These are phyloP conservation scores for Cheilosia grossa DNA, from an alignment of 2,888 invertebrate species.

Conservation along the genomic window DNA sequence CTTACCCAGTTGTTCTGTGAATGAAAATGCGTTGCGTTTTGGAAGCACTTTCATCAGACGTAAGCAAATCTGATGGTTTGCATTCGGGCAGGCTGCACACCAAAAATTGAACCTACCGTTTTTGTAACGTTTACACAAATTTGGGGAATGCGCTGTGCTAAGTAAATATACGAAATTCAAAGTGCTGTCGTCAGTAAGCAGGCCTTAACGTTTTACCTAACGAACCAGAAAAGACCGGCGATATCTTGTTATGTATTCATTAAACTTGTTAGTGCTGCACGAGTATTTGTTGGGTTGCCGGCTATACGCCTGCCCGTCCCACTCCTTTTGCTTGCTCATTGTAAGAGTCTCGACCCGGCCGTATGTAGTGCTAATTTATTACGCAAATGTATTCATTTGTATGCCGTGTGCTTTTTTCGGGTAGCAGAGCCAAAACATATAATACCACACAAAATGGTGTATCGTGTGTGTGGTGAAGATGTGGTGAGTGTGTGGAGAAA, in stretches of 20 bases:
- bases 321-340: not conserved
- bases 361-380: constrained; percentile 77
- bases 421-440: constrained; percentile 20
- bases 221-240: constrained; percentile 26
- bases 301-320: constrained; percentile 11
- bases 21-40: constrained; percentile 57
- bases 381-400: constrained; percentile 77
- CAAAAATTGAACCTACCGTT: not conserved
- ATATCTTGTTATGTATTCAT: constrained; percentile 75
- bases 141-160: constrained; percentile 43
- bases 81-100: not conserved
- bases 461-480: not conserved
- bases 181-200: constrained; percentile 31
- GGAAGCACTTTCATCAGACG: constrained; percentile 28
- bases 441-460: constrained; percentile 21
- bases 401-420: constrained; percentile 75
- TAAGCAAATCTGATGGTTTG: not conserved
- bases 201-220: not conserved
- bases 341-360: constrained; percentile 22
- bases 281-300: constrained; percentile 63
- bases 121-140: constrained; percentile 9
- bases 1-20: constrained; percentile 65
- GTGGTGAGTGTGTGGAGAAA: constrained; percentile 6
- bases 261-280: constrained; percentile 76
- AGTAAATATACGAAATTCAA: constrained; percentile 26